phyloP scores from a whole-genome alignment of 2,113 vertebrate species.

The Eublepharis macularius region DNA sequence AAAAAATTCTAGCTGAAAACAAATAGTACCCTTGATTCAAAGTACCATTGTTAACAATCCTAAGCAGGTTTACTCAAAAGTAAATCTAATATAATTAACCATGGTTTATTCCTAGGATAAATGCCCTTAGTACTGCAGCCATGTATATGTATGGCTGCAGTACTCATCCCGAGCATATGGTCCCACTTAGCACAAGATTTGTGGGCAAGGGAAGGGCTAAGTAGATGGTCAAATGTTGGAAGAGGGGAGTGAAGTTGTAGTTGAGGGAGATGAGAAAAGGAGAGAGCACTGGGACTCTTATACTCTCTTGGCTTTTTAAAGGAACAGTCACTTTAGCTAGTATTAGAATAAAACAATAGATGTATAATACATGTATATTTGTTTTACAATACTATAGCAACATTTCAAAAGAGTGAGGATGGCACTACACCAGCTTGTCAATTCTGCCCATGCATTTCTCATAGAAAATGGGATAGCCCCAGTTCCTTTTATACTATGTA shows the following conservation, averaged over 20 bases:
- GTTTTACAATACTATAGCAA: neutral
- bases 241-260: neutral
- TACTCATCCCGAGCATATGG: too few relatives aligned
- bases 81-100: too few relatives aligned
- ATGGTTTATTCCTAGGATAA: too few relatives aligned
- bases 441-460: neutral
- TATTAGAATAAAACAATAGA: neutral
- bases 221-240: conserved; percentile 24
- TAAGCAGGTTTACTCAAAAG: too few relatives aligned
- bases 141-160: too few relatives aligned
- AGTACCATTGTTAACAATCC: too few relatives aligned
- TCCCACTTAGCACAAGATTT: neutral
- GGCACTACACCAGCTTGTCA: neutral
- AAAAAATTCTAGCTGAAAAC: neutral
- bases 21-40: too few relatives aligned
- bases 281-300: neutral
- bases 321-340: neutral
- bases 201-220: neutral
- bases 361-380: neutral
- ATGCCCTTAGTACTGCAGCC: too few relatives aligned
- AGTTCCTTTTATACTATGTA: neutral
- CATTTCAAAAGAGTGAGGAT: conserved; percentile 20
- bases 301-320: neutral
- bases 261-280: neutral
- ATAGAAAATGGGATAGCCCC: neutral